Evolutionary conservation across 2,888 invertebrate species (phyloP).

Genomic region (Orthosia gothica): DNA sequence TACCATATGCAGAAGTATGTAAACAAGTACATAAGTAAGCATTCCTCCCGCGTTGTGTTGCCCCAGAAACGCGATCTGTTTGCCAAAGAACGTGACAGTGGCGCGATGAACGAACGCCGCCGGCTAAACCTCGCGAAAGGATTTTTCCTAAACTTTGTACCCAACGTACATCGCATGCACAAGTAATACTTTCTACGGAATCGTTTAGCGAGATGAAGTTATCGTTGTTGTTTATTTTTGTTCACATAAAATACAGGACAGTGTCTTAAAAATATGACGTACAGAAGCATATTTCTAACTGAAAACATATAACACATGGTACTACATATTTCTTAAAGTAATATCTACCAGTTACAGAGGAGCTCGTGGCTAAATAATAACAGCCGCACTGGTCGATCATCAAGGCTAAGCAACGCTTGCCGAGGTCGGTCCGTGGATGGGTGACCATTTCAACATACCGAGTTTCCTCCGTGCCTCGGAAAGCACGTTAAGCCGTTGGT

Average conservation of each 20-base stretch:
- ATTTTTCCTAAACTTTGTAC: slow-evolving; percentile 39
- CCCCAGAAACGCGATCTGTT: slow-evolving; percentile 65
- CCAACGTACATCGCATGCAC: slow-evolving; percentile 13
- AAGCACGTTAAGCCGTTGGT: too few relatives aligned
- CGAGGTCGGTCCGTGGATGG: too few relatives aligned
- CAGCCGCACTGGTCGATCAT: too few relatives aligned
- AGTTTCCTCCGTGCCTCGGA: too few relatives aligned
- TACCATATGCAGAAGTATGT: slow-evolving; percentile 35
- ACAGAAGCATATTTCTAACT: slow-evolving; percentile 5
- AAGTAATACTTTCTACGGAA: slow-evolving; percentile 34
- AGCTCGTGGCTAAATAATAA: too few relatives aligned
- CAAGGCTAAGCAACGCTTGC: too few relatives aligned
- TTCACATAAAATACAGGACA: neutral
- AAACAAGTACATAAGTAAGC: slow-evolving; percentile 45
- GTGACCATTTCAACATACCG: too few relatives aligned
- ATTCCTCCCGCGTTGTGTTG: slow-evolving; percentile 56
- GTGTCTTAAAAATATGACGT: slow-evolving; percentile 1
- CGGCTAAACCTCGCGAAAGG: slow-evolving; percentile 41
- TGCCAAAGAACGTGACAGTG: slow-evolving; percentile 56
- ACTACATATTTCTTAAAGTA: neutral
- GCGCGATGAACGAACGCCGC: slow-evolving; percentile 56
- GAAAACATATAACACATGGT: neutral
- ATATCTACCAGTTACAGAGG: neutral
- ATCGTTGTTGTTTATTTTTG: slow-evolving; percentile 41
- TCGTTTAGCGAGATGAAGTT: slow-evolving; percentile 32